Conservation (phyloP, 92 coral and sea anemone genomes). For the Desmophyllum pertusum region DNA sequence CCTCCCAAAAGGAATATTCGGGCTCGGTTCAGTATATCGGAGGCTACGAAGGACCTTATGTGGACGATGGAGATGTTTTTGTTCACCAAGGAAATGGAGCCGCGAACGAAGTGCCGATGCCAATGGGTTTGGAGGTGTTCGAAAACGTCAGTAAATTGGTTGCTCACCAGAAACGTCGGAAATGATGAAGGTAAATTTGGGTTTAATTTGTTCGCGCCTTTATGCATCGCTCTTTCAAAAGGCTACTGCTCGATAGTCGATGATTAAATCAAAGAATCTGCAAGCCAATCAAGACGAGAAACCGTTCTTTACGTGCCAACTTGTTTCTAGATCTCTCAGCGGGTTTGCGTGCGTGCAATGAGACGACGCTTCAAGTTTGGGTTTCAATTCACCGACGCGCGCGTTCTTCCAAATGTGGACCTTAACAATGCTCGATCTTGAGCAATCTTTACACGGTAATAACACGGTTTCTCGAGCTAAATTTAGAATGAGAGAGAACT, state of each 20-base stretch:
- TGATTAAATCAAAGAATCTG: not conserved
- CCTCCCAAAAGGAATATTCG: not conserved
- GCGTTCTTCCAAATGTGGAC: not conserved
- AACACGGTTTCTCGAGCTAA: not conserved
- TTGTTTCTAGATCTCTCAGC: not conserved
- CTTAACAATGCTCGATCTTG: not conserved
- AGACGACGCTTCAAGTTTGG: not conserved
- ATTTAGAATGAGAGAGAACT: not conserved
- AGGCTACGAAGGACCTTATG: conserved; percentile 33
- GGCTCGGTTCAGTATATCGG: conserved; percentile 59
- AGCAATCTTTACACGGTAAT: not conserved
- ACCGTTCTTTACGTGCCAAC: not conserved
- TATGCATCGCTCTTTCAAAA: not conserved
- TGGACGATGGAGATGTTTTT: conserved; percentile 17
- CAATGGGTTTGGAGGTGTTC: conserved; percentile 73
- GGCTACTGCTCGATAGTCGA: not conserved
- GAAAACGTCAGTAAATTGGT: conserved; percentile 60
- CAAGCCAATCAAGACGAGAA: not conserved
- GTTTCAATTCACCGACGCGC: not conserved
- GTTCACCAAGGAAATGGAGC: not conserved
- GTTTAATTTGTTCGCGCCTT: not conserved
- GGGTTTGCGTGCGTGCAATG: not conserved
- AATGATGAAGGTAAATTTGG: conserved; percentile 55
- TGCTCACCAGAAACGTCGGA: conserved; percentile 54
- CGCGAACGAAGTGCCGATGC: conserved; percentile 17